phyloP scores from a whole-genome alignment of 2,113 vertebrate species.

The Oreotrochilus melanogaster region DNA sequence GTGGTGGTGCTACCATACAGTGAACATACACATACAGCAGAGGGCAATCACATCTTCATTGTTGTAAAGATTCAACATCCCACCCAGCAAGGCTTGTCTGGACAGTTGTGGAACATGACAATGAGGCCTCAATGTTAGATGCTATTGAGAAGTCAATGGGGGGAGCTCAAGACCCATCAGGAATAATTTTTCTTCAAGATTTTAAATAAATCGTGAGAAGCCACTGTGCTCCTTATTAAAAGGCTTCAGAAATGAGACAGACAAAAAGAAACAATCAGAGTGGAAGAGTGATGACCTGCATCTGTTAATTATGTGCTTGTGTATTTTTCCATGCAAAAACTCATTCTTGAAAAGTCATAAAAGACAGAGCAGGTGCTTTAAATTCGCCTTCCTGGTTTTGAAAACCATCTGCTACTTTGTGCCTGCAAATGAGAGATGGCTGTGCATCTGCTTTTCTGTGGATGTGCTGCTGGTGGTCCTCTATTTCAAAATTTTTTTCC shows the following conservation, averaged over 20 bases:
- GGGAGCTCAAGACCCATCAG: conserved; percentile 57
- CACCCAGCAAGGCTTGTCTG: conserved; percentile 18
- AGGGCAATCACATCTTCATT: neutral
- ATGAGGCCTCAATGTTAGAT: neutral
- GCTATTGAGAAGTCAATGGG: conserved; percentile 33
- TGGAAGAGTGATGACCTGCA: conserved; percentile 3
- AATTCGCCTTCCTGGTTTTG: conserved; percentile 4
- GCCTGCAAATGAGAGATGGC: neutral
- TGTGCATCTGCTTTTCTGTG: neutral
- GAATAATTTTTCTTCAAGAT: conserved; percentile 22
- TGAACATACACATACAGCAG: neutral
- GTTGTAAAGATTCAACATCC: neutral
- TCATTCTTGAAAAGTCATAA: conserved; percentile 14
- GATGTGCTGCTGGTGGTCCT: neutral
- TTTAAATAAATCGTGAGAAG: neutral
- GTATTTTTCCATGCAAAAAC: conserved; percentile 6
- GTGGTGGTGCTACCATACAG: neutral
- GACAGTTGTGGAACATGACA: neutral
- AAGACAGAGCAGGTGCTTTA: neutral
- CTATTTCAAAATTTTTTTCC: neutral
- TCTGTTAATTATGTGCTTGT: conserved; percentile 4
- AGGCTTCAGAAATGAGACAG: conserved; percentile 7
- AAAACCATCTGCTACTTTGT: conserved; percentile 46
- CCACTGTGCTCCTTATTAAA: neutral
- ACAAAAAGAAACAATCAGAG: conserved; percentile 49